These are phyloP conservation scores for Ceratitis capitata DNA, from an alignment of 1,140 invertebrate genomes.

Conservation along the genomic window DNA sequence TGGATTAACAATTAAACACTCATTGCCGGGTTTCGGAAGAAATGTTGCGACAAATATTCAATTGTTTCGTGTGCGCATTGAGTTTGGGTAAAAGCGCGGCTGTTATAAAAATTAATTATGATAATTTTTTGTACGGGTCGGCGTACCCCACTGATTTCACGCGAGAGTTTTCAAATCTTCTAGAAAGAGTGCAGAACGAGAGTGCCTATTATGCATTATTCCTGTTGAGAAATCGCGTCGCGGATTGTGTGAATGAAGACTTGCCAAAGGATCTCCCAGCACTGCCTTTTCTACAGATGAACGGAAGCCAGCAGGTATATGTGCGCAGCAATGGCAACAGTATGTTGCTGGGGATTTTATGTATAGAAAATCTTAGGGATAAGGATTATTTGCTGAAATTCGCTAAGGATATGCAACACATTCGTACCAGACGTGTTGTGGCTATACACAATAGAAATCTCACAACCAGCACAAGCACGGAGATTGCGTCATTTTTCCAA, in stretches of 20 bases:
- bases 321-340: not conserved
- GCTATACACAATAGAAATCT: not conserved
- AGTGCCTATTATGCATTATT: too few relatives aligned
- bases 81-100: too few relatives aligned
- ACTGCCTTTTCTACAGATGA: not conserved
- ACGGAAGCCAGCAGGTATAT: not conserved
- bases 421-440: not conserved
- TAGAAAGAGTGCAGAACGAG: too few relatives aligned
- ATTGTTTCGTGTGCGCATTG: too few relatives aligned
- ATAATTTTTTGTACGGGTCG: too few relatives aligned
- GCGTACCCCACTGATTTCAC: too few relatives aligned
- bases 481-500: not conserved
- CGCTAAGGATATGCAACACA: not conserved
- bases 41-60: too few relatives aligned
- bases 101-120: too few relatives aligned
- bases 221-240: not conserved
- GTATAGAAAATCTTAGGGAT: not conserved
- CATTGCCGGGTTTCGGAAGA: too few relatives aligned
- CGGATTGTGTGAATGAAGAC: not conserved
- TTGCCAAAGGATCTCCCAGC: not conserved
- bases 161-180: too few relatives aligned
- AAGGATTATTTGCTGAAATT: not conserved
- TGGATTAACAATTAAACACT: too few relatives aligned
- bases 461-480: not conserved
- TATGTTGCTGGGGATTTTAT: not conserved